A percentile compares a stretch with the other conserved stretches of the same genome.
These are phyloP conservation scores for Colinus virginianus DNA, from an alignment of 2,113 vertebrate genomes.

Conservation along the genomic window DNA sequence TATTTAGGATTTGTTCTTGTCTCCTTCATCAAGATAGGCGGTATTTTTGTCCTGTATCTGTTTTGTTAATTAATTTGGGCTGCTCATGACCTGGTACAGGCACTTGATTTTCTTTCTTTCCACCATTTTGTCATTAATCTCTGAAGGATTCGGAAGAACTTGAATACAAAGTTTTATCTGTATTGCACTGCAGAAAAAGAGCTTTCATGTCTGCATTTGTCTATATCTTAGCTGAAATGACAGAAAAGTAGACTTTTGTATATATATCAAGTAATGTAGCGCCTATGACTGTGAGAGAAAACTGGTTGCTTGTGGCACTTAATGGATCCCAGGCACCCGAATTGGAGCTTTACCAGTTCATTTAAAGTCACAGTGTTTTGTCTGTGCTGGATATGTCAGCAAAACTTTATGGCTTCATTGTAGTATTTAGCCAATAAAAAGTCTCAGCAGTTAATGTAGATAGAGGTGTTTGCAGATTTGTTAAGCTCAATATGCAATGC, in stretches of 20 bases:
- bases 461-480: conserved; percentile 54
- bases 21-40: conserved; percentile 39
- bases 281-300: conserved; percentile 59
- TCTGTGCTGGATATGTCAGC: conserved; percentile 56
- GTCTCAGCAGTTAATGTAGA: conserved; percentile 64
- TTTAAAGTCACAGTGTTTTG: conserved; percentile 61
- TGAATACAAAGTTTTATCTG: not conserved
- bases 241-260: conserved; percentile 17
- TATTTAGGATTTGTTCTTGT: not conserved
- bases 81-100: not conserved
- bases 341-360: conserved; percentile 41
- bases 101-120: not conserved
- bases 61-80: not conserved
- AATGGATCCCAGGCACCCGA: conserved; percentile 53
- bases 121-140: not conserved
- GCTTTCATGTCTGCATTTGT: not conserved
- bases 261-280: not conserved
- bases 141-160: not conserved
- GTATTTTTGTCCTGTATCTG: not conserved
- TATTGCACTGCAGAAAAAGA: not conserved
- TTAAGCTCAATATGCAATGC: conserved; percentile 61
- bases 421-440: conserved; percentile 68
- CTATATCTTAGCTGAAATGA: not conserved
- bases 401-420: conserved; percentile 58
- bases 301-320: conserved; percentile 41